Base-by-base conservation (phyloP, 2,113 vertebrate genomes). In the Glareola pratincola region DNA sequence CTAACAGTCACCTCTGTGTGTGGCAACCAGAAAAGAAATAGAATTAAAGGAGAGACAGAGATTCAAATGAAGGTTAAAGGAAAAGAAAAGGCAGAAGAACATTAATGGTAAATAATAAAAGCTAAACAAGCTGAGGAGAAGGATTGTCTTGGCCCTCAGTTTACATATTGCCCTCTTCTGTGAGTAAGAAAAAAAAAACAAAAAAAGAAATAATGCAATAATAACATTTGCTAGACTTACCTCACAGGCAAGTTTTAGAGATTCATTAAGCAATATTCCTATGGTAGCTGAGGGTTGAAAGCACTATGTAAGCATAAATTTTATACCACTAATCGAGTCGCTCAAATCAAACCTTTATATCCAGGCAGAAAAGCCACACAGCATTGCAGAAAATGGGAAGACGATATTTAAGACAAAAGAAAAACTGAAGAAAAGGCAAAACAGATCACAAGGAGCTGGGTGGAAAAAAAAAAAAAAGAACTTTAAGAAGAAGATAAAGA, bases 191-290 rank as follows among this genome's bases (percentile, higher is more conserved):
- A 66, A 57, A 45, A 43, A 27, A 71, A 54, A n/a, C n/a, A n/a
- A n/a, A 21, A 72, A 56, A 24, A 20, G 3, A 54, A 82, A 82
- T 9, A 78, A 54, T 59, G 3, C 5, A 80, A 14, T 67, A 91
- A 68, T 74, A 71, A 78, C 13, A 29, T 88, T 81, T 79, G 6
- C 32, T 85, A 88, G 36, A 36, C 53, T 75, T 81, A 53, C 15
- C 45, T 80, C 37, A 45, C 26, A 86, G 47, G 10, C 19, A 92
- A 48, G 11, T 72, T 81, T 17, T 48, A 41, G 72, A 75, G 36
- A 72, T 85, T 87, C 43, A 82, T 89, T 94, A 66, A 81, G n/a
- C 26, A 82, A 67, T 92, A 92, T 68, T 92, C 36, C 4, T 78
- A 4, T 12, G 6, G 30, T 63, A 76, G 30, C 1, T 72, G 36